These are phyloP conservation scores for Mionectes olivaceus DNA, from an alignment of 2,797 vertebrate genomes.

Conservation along the genomic window DNA sequence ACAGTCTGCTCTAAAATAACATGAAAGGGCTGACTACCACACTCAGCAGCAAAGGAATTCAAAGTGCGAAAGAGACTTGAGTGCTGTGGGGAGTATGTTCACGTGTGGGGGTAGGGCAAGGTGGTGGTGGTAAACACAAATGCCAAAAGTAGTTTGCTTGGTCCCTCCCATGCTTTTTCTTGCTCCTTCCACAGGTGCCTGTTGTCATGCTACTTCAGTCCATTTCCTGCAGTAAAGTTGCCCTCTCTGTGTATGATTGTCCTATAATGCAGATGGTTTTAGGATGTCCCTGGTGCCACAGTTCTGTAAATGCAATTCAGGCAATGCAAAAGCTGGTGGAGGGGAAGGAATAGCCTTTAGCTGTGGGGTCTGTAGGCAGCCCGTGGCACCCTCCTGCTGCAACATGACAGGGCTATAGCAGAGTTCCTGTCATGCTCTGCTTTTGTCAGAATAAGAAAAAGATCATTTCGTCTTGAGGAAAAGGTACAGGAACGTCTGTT, in stretches of 20 bases:
- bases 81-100: not conserved
- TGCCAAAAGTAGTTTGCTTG: not conserved
- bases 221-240: not conserved
- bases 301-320: not conserved
- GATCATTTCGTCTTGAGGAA: not conserved
- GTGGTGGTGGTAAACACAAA: not conserved
- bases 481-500: not conserved
- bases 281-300: not conserved
- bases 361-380: not conserved
- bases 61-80: not conserved
- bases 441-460: not conserved
- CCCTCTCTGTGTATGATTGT: not conserved
- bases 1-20: constrained; percentile 25
- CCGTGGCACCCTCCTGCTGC: not conserved
- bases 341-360: not conserved
- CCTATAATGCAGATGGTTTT: not conserved
- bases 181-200: not conserved
- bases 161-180: not conserved
- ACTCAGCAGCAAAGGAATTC: not conserved
- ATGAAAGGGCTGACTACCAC: not conserved
- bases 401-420: accelerated
- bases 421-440: not conserved
- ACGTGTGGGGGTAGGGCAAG: not conserved
- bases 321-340: not conserved
- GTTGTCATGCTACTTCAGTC: not conserved